Evolutionary conservation across 2,888 invertebrate genomes (phyloP), one percentile per base, ranked within the genome.

Genomic region (Gerris lacustris): DNA sequence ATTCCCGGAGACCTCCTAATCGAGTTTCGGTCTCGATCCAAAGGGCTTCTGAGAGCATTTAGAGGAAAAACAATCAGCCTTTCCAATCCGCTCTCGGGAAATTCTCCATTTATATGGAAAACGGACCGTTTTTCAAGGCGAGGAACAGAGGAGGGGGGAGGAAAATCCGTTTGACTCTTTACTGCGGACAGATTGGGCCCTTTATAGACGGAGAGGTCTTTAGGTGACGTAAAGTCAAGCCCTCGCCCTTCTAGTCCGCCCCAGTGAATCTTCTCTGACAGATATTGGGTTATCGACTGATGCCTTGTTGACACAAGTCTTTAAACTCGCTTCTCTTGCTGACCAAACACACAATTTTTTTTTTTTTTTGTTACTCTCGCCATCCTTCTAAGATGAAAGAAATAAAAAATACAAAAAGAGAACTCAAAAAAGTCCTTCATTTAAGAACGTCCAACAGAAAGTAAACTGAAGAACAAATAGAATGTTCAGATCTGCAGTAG

Each of bases 1-100:
- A 55, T 55, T 55, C 55, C 55, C 55, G 55, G 55, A 55, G 55
- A 55, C 55, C 55, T 55, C 55, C 55, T 55, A 55, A 55, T 55
- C 55, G 55, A 55, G 55, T 55, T 55, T 55, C 9, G 55, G 55
- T 55, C 55, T 55, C 9, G 55, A 55, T 55, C 15, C 55, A 11
- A 55, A 55, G 55, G 55, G 55, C 15, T 55, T 55, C 55, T 55
- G 15, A 55, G 55, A 55, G 55, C 55, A 55, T 55, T 55, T 55
- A 55, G 15, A 55, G 55, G 55, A 55, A 55, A 55, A 55, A 55
- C 55, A 55, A 55, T 55, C 55, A 55, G 55, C 55, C 55, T 55
- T 55, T 55, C 55, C 55, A 55, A 55, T 55, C 15, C 31, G 31
- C 31, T 55, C 55, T 55, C 55, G 55, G 55, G 55, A 55, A 55